Evolutionary conservation across 1,140 invertebrate species (phyloP), one percentile per base, ranked within the genome.

Genomic region (Caenorhabditis remanei): DNA sequence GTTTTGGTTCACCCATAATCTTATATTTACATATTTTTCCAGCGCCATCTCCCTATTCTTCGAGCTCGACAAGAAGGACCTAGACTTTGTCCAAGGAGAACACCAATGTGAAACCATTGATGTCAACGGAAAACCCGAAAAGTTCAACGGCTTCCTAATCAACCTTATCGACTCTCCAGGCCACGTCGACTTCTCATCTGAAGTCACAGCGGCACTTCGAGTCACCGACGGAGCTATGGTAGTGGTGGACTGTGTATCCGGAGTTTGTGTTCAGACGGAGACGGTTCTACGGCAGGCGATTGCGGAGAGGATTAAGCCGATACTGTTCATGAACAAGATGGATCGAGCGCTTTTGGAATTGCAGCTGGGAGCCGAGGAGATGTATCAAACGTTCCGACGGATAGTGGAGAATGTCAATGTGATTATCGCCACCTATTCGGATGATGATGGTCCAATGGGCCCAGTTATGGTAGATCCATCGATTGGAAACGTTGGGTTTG

Each of bases 311-410:
- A 99, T 99, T 91, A 98, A 98, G 95, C 98, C 98, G 82, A 96
- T 99, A 91, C 94, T 99, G 88, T 99, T 99, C 95, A 99, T 99
- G 97, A 99, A 99, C 95, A 99, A 99, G 94, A 99, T 99, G 97
- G 98, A 99, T 94, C 95, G 97, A 91, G 97, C 91, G 50, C 94
- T 99, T 48, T 94, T 99, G 2, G 97, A 99, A 93, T 94, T 99
- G 91, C 97, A 99, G 93, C 94, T 99, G 89, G 97, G 96, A 71
- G 95, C 96, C 90, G 98, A 99, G 94, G 97, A 98, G 93, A 94
- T 99, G n/a, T 99, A 98, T 94, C 98, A 99, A 94, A 99, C 97
- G 92, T 99, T 99, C 95, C 97, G 98, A 48, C 96, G 98, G 95
- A 99, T 99, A 94, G 97, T 99, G 91, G 98, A 99, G 94, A 99